Evolutionary conservation across 2,797 vertebrate species (phyloP), one percentile per base, ranked within the genome.

Genomic region (Zenarchopterus dispar): DNA sequence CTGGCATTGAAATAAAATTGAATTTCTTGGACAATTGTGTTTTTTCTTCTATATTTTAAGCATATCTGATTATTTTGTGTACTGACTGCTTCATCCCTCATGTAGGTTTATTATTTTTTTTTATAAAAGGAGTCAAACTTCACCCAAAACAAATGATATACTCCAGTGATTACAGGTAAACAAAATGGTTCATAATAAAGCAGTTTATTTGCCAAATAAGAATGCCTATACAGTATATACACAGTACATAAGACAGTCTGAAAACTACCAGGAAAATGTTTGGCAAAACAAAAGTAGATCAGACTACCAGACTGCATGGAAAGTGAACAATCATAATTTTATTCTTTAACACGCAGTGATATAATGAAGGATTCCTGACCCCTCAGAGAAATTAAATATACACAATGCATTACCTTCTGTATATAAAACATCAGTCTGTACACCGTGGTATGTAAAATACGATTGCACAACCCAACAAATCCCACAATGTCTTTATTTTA

Each of bases 161-260:
- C 19, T 0, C 8, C 36, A 43, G 5, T 53, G 36, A 39, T 39
- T 39, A 39, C 2, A 63, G 47, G 42, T 44, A 74, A 72, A 49
- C 54, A 51, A 31, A 45, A 70, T 81, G n/a, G n/a, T n/a, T 90
- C 62, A 84, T 90, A 89, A 88, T 88, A 91, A 91, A 91, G 84
- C 89, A 75, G 87, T 92, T 91, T 92, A 90, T 92, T 91, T 82
- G 87, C 84, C 89, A 91, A 90, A 90, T 89, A 91, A 90, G 85
- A 88, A 92, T 87, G 84, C 85, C 91, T 92, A 80, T 91, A 92
- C 91, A 92, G 55, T 92, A 91, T 92, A 75, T 92, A 92, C 90
- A 92, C 90, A 92, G 67, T 71, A 91, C 88, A 70, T 89, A 84
- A 6, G 84, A 90, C 87, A 77, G 81, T 82, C 87, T 81, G 86